Evolutionary conservation across 1,140 invertebrate species (phyloP).

Genomic region (Helicoverpa zea): DNA sequence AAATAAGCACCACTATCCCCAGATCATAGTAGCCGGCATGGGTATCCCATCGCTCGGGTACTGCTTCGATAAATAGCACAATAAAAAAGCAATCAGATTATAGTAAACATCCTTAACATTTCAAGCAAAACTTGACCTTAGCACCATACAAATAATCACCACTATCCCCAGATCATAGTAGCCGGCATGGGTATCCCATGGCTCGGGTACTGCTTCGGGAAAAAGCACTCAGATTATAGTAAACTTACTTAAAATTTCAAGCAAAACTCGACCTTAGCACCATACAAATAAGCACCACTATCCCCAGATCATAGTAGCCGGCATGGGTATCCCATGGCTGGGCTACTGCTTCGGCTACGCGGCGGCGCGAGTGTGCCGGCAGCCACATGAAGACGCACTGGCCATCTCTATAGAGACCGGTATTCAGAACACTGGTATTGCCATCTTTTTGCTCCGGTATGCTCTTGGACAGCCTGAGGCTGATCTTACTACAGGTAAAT

Average conservation of each 20-base stretch:
- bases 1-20: neutral
- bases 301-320: slow-evolving; percentile 92
- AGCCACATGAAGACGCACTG: slow-evolving; percentile 90
- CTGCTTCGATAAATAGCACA: no score
- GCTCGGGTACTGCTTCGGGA: no score
- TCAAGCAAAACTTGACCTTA: no score
- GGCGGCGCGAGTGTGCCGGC: slow-evolving; percentile 88
- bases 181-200: no score
- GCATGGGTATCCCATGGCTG: slow-evolving; percentile 94
- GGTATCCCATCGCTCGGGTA: slow-evolving; percentile 96
- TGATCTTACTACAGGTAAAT: slow-evolving; percentile 92
- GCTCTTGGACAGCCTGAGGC: slow-evolving; percentile 91
- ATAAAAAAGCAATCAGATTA: no score
- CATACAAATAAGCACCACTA: neutral
- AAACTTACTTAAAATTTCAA: no score
- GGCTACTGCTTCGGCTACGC: slow-evolving; percentile 94
- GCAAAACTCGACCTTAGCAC: no score
- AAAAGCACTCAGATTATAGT: no score
- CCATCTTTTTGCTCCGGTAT: slow-evolving; percentile 94
- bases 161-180: no score
- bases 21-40: slow-evolving; percentile 94
- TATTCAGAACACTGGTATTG: slow-evolving; percentile 97
- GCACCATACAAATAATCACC: no score
- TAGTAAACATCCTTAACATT: no score
- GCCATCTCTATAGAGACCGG: slow-evolving; percentile 98